These are phyloP conservation scores for Sminthurides aquaticus DNA, from an alignment of 2,888 invertebrate species.

Conservation along the genomic window DNA sequence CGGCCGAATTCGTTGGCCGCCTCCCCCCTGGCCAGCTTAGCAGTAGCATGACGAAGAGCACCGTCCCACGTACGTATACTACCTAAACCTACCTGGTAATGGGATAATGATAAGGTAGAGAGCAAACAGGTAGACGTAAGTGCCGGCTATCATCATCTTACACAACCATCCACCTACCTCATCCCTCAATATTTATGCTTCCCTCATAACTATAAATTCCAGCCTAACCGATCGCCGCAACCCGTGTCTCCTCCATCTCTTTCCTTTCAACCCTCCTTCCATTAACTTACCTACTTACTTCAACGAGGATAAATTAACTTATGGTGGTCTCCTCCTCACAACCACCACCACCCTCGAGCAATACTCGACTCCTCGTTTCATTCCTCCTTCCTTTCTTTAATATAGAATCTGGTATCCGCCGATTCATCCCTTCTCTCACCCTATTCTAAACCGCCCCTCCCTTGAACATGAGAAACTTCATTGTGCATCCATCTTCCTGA, in stretches of 20 bases:
- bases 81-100: conserved; percentile 1
- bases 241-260: not conserved
- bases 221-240: not conserved
- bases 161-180: not conserved
- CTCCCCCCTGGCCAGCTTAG: not conserved
- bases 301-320: not conserved
- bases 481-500: too few species aligned
- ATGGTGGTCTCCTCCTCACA: not conserved
- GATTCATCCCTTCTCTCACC: too few species aligned
- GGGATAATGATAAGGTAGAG: conserved; percentile 4
- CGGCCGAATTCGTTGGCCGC: too few species aligned
- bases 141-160: not conserved
- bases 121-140: conserved; percentile 4
- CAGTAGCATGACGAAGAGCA: not conserved
- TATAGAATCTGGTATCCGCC: too few species aligned
- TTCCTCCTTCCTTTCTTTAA: too few species aligned
- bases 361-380: too few species aligned
- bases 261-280: not conserved
- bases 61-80: not conserved
- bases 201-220: conserved; percentile 6
- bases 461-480: too few species aligned
- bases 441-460: too few species aligned
- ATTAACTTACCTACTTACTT: not conserved
- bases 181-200: conserved; percentile 1
- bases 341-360: not conserved